A percentile compares a stretch with the other conserved stretches of the same genome.
These are phyloP conservation scores for Pseudochirops corinnae DNA, from an alignment of 2,797 vertebrate genomes.

Conservation along the genomic window DNA sequence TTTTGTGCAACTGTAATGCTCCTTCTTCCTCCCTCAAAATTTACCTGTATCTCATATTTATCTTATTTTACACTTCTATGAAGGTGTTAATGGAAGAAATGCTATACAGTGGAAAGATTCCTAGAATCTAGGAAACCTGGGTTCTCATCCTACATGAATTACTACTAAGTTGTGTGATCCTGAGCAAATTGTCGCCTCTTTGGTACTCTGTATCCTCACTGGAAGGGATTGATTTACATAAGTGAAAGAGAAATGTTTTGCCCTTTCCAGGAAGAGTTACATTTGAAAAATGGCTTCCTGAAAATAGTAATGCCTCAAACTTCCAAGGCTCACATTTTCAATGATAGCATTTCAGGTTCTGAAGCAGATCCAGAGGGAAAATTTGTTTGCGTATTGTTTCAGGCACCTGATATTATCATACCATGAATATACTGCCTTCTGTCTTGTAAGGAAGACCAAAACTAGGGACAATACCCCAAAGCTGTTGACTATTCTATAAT, in stretches of 20 bases:
- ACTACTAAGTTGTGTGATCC: background rate
- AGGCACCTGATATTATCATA: slow-evolving; percentile 23
- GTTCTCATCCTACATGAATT: background rate
- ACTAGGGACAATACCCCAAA: slow-evolving; percentile 44
- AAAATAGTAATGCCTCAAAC: background rate
- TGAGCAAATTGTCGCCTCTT: slow-evolving; percentile 7
- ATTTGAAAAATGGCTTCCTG: slow-evolving; percentile 20
- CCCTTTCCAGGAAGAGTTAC: background rate
- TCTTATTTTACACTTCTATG: background rate
- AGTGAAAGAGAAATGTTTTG: background rate
- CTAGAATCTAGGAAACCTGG: slow-evolving; percentile 7
- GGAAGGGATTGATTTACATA: background rate
- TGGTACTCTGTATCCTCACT: background rate
- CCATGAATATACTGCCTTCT: background rate
- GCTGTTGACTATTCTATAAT: slow-evolving; percentile 6
- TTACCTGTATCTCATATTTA: background rate
- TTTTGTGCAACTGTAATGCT: background rate
- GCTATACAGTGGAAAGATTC: background rate
- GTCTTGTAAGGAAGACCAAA: background rate
- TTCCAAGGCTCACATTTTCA: slow-evolving; percentile 10
- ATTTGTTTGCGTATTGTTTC: background rate
- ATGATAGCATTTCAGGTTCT: background rate
- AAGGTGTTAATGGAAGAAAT: background rate
- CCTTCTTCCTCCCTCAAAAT: background rate
- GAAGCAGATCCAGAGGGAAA: background rate